Evolutionary conservation across 2,888 invertebrate genomes (phyloP), one percentile per base, ranked within the genome.

Genomic region (Megalurothrips usitatus): DNA sequence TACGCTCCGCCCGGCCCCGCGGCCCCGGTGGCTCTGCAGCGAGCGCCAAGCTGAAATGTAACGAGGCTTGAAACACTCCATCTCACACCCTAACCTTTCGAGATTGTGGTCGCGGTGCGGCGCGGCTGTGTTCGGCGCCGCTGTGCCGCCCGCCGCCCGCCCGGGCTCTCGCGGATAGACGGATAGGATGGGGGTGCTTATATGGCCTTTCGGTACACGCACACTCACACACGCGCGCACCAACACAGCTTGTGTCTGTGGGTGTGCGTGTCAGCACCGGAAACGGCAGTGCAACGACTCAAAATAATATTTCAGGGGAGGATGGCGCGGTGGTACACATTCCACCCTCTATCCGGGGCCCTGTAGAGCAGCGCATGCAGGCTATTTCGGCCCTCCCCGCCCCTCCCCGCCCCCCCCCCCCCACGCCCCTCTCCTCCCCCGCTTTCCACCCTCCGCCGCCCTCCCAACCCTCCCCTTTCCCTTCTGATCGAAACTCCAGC

Each of bases 11-110:
- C 19, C 58, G 19, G 11, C n/a, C 58, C n/a, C n/a, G n/a, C n/a
- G 58, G 58, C 58, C 14, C 52, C 49, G n/a, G 63, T 17, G 68
- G 68, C 68, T 0, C 3, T 11, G 68, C 34, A 43, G 34, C 34
- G 34, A 43, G 34, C 34, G 34, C 34, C 34, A 43, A 43, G 34
- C 34, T 43, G 34, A 43, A 23, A 68, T 68, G 68, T 75, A 75
- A 75, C 68, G 68, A 75, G 68, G 26, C 68, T 75, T 75, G 68
- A 75, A 75, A 75, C 23, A 75, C 68, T 75, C 68, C 68, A 75
- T 75, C 68, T 75, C 68, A 23, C 68, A 26, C 26, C 26, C 68
- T 75, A 75, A 75, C 68, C 68, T 75, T 75, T 75, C 68, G 68
- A 75, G 68, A 75, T 75, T 75, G 68, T 75, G 68, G 68, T 75